These are phyloP conservation scores for Myrmophylax atrothorax DNA, from an alignment of 2,113 vertebrate genomes.

Conservation along the genomic window DNA sequence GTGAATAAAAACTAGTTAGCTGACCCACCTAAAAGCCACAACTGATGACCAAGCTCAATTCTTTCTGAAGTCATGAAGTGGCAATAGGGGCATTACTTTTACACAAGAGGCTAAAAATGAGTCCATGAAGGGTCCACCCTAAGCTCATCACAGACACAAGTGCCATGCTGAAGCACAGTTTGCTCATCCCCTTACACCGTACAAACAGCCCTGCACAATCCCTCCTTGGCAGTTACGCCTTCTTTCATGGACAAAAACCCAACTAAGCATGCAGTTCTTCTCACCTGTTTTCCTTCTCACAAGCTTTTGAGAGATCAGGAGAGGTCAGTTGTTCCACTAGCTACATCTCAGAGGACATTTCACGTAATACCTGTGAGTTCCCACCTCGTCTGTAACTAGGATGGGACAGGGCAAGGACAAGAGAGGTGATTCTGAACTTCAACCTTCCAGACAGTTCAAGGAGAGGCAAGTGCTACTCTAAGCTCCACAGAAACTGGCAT, in stretches of 20 bases:
- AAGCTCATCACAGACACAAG: not conserved
- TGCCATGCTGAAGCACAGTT: not conserved
- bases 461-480: not conserved
- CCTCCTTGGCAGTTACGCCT: not conserved
- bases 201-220: not conserved
- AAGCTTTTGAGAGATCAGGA: not conserved
- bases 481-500: not conserved
- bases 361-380: not conserved
- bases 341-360: not conserved
- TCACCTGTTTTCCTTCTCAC: not conserved
- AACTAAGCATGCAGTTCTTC: not conserved
- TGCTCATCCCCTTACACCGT: not conserved
- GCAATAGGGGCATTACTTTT: not conserved
- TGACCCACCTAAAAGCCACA: not conserved
- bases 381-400: not conserved
- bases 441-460: not conserved
- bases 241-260: not conserved
- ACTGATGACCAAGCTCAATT: not conserved
- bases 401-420: not conserved
- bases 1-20: not conserved
- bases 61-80: not conserved
- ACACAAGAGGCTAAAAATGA: accelerated
- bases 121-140: not conserved
- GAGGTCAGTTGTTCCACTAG: not conserved
- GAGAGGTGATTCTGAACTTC: not conserved